phyloP scores from a whole-genome alignment of 2,888 invertebrate genomes.

The Eudemis profundana region DNA sequence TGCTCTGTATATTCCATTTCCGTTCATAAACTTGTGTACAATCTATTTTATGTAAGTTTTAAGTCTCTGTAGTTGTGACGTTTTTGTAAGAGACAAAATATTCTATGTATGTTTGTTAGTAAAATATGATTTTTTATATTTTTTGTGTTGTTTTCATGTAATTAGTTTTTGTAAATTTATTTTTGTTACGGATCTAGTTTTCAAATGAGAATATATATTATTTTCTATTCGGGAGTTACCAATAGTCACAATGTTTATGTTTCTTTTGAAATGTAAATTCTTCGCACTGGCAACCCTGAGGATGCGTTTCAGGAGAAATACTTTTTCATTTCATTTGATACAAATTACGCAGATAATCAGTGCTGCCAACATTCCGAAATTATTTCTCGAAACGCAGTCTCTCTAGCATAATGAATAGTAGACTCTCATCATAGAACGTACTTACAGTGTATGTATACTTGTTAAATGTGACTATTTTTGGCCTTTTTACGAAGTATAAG shows the following conservation, averaged over 20 bases:
- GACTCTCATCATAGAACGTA: slow-evolving; percentile 32
- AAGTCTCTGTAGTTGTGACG: slow-evolving; percentile 15
- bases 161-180: slow-evolving; percentile 59
- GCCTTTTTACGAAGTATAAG: slow-evolving; percentile 35
- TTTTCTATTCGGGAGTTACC: slow-evolving; percentile 39
- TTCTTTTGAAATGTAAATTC: slow-evolving; percentile 19
- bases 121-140: slow-evolving; percentile 22
- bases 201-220: slow-evolving; percentile 28
- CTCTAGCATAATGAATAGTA: slow-evolving; percentile 24
- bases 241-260: slow-evolving; percentile 40
- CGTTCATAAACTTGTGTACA: slow-evolving; percentile 25
- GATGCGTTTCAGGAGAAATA: background rate
- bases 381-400: slow-evolving; percentile 6
- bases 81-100: slow-evolving; percentile 8
- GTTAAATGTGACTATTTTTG: slow-evolving; percentile 42
- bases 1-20: slow-evolving; percentile 38
- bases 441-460: slow-evolving; percentile 32
- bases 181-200: slow-evolving; percentile 51
- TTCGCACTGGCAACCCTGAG: slow-evolving; percentile 27
- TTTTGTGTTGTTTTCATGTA: slow-evolving; percentile 52
- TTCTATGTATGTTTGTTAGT: background rate
- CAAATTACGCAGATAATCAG: slow-evolving; percentile 2
- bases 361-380: slow-evolving; percentile 32
- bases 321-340: background rate
- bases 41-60: slow-evolving; percentile 1